Evolutionary conservation across 1,140 invertebrate species (phyloP), one percentile per base, ranked within the genome.

Genomic region (Lethrus apterus): DNA sequence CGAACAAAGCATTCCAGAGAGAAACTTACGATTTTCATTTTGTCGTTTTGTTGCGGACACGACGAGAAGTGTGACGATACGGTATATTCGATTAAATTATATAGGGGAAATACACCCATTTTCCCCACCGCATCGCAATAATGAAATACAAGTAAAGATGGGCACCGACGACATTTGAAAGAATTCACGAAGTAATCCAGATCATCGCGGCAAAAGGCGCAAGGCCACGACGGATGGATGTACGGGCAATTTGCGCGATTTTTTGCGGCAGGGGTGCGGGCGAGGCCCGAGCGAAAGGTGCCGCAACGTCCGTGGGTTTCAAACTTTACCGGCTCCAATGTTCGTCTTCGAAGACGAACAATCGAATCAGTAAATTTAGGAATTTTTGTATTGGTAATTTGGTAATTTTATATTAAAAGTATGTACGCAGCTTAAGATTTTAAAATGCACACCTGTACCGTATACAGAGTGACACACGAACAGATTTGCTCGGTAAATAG

Each of bases 171-270:
- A 21, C 40, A 42, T 29, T 42, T 42, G 17, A 42, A 42, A 42
- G 40, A 29, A 24, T 29, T 29, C 23, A 21, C 40, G n/a, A n/a
- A 17, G 24, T 42, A 42, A 42, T 42, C 40, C 40, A 42, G 40
- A 42, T 42, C 40, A 42, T 42, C 40, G 17, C 17, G 20, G 7
- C 24, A 38, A n/a, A n/a, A n/a, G n/a, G n/a, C n/a, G n/a, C 35
- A 38, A 38, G 35, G 35, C 35, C 24, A 38, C 13, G 34, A 3
- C 19, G 24, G 35, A 38, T 38, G n/a, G n/a, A n/a, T n/a, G n/a
- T n/a, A n/a, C n/a, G 19, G 20, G 35, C 35, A 38, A 38, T 38
- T 38, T 11, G 35, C 20, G 20, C 24, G 20, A 21, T n/a, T n/a
- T n/a, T 21, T 38, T 38, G 24, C 24, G 35, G 20, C 35, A 19